These are phyloP conservation scores for Eupeodes luniger DNA, from an alignment of 2,888 invertebrate species.

Conservation along the genomic window DNA sequence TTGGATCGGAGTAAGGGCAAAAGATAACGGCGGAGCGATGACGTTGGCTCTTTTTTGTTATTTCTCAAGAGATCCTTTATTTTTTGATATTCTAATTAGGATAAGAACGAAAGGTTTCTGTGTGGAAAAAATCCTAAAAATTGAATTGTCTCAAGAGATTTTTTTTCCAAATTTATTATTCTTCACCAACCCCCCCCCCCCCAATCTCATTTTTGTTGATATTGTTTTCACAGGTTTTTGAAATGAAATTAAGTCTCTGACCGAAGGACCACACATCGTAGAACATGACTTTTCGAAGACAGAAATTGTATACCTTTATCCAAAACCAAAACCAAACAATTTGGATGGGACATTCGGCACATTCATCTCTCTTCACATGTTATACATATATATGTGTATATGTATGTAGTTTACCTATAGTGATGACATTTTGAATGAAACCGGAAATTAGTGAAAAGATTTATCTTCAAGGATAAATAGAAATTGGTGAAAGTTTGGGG, in stretches of 20 bases:
- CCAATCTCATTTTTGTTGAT: not conserved
- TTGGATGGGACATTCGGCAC: slow-evolving; percentile 4
- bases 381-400: not conserved
- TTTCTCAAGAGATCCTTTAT: slow-evolving; percentile 39
- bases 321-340: slow-evolving; percentile 12
- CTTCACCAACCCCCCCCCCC: not conserved
- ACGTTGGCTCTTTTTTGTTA: slow-evolving; percentile 10
- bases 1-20: slow-evolving; percentile 5
- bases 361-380: not conserved
- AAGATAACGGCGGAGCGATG: not conserved
- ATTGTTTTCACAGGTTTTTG: slow-evolving; percentile 21
- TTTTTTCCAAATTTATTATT: slow-evolving; percentile 12
- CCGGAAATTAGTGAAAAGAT: slow-evolving; percentile 72
- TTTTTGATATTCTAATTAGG: slow-evolving; percentile 59
- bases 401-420: not conserved
- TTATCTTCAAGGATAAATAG: slow-evolving; percentile 44
- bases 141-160: slow-evolving; percentile 30
- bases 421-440: slow-evolving; percentile 50
- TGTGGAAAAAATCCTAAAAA: slow-evolving; percentile 4
- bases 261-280: slow-evolving; percentile 2
- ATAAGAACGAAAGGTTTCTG: slow-evolving; percentile 5
- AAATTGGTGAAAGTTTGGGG: not conserved
- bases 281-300: slow-evolving; percentile 20
- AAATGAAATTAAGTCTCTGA: slow-evolving; percentile 29
- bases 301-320: slow-evolving; percentile 17